Percentiles rank a stretch among this genome's conserved stretches.
Conservation (phyloP, 2,888 invertebrate species). For the Pseudeuparius sepicola region DNA sequence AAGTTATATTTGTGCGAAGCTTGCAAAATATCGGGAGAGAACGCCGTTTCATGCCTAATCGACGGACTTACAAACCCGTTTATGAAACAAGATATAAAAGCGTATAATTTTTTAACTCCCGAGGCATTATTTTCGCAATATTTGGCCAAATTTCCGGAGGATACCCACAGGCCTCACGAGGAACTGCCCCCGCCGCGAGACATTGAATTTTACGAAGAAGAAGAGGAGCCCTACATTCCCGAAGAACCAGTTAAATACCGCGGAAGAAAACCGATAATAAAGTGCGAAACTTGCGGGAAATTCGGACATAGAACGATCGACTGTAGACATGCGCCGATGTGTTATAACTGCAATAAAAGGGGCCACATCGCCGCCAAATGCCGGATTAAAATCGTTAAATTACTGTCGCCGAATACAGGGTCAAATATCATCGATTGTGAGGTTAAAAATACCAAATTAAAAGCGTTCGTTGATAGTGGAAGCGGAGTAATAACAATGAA, state of each 20-base stretch:
- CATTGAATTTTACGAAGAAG: not conserved
- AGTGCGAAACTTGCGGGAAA: constrained; percentile 25
- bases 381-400: constrained; percentile 3
- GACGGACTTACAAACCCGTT: constrained; percentile 27
- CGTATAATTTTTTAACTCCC: constrained; percentile 25
- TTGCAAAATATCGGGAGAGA: constrained; percentile 29
- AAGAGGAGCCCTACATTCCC: not conserved
- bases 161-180: constrained; percentile 7
- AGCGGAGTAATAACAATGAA: constrained; percentile 9
- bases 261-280: constrained; percentile 4
- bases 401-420: not conserved
- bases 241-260: not conserved
- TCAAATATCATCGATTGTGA: constrained; percentile 5
- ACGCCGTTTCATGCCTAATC: constrained; percentile 30
- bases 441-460: constrained; percentile 10
- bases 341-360: constrained; percentile 23
- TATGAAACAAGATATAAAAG: constrained; percentile 25
- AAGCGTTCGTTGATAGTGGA: constrained; percentile 14
- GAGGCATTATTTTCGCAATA: constrained; percentile 28
- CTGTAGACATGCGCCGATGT: constrained; percentile 24
- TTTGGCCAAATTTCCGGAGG: constrained; percentile 22
- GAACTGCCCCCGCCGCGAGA: not conserved
- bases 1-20: constrained; percentile 30
- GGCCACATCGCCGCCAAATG: constrained; percentile 26
- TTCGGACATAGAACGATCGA: constrained; percentile 21